Evolutionary conservation across 2,888 invertebrate species (phyloP).

Genomic region (Cantharis nigra): DNA sequence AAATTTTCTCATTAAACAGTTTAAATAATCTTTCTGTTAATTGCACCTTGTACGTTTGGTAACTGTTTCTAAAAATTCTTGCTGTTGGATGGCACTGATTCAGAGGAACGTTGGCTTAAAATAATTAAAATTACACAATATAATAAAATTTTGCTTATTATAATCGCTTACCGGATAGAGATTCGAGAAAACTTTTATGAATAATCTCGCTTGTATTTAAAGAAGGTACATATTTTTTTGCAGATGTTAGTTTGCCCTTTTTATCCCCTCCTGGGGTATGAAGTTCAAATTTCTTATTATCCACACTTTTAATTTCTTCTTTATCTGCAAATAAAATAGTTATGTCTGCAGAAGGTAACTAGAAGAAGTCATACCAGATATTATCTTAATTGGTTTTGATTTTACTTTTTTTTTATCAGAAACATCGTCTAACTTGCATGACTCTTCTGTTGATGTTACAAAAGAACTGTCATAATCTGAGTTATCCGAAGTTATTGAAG

Average conservation of each 20-base stretch:
- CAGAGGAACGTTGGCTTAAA: background rate
- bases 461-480: background rate
- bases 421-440: background rate
- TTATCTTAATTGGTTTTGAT: background rate
- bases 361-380: background rate
- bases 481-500: background rate
- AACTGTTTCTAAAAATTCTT: slow-evolving; percentile 68
- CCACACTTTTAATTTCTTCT: background rate
- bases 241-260: background rate
- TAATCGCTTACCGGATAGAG: slow-evolving; percentile 58
- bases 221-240: background rate
- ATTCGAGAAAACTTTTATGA: slow-evolving; percentile 57
- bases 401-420: background rate
- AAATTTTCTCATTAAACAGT: slow-evolving; percentile 77
- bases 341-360: no score
- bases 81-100: slow-evolving; percentile 69
- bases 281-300: background rate
- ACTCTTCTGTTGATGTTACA: background rate
- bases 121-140: background rate
- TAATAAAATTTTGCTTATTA: background rate
- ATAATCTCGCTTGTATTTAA: background rate
- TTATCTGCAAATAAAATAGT: background rate
- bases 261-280: background rate
- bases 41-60: slow-evolving; percentile 68
- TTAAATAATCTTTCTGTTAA: slow-evolving; percentile 68